These are phyloP conservation scores for Cyprinus carpio DNA, from an alignment of 2,113 vertebrate genomes.

Conservation along the genomic window DNA sequence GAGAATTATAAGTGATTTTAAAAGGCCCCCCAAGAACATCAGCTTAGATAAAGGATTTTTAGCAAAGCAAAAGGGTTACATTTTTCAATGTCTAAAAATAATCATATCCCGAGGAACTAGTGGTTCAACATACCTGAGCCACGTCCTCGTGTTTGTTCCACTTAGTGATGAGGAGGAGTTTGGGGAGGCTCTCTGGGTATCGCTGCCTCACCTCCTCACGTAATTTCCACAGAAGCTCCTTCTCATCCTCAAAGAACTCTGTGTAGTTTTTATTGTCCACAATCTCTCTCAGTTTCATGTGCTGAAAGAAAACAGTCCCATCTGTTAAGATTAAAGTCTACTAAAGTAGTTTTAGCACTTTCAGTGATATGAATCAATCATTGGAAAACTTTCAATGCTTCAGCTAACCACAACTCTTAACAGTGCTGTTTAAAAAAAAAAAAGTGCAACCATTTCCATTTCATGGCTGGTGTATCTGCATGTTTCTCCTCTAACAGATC, in stretches of 20 bases:
- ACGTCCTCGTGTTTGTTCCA: slow-evolving; percentile 96
- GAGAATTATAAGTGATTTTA: too few relatives aligned
- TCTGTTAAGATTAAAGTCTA: not conserved
- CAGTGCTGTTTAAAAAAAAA: too few relatives aligned
- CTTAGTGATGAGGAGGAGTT: slow-evolving; percentile 93
- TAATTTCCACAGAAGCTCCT: slow-evolving; percentile 94
- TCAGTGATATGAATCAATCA: not conserved
- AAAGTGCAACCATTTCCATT: not conserved
- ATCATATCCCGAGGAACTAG: not conserved
- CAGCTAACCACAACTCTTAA: not conserved
- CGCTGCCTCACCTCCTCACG: slow-evolving; percentile 79
- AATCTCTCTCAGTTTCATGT: slow-evolving; percentile 87
- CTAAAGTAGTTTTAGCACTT: not conserved
- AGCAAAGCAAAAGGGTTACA: too few relatives aligned
- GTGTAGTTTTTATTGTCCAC: slow-evolving; percentile 89
- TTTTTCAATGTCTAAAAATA: not conserved
- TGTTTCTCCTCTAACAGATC: not conserved
- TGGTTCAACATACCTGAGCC: slow-evolving; percentile 79
- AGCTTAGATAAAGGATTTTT: too few relatives aligned
- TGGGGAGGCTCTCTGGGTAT: slow-evolving; percentile 87
- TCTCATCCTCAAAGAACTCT: slow-evolving; percentile 94
- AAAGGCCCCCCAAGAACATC: too few relatives aligned
- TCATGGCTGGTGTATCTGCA: not conserved
- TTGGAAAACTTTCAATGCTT: not conserved
- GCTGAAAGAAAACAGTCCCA: slow-evolving; percentile 67